Conservation (phyloP, 2,888 invertebrate species). For the Ametastegia equiseti region DNA sequence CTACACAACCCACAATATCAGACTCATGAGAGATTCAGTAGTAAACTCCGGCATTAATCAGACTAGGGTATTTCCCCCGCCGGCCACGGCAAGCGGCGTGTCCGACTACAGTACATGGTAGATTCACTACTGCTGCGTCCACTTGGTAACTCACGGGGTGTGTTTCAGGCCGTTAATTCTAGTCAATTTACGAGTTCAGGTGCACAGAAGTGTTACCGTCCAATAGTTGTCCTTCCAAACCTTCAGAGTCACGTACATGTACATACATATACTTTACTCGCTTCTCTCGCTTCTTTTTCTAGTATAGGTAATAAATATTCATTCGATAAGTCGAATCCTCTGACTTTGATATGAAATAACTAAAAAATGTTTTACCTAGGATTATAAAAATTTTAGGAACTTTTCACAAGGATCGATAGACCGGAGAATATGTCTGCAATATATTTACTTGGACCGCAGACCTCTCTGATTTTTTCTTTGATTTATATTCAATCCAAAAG, state of each 20-base stretch:
- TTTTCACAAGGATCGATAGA: too few relatives aligned
- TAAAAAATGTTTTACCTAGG: too few relatives aligned
- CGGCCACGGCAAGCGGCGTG: neutral
- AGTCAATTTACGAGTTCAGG: conserved; percentile 20
- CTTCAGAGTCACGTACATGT: neutral
- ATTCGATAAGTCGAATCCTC: neutral
- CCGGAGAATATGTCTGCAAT: too few relatives aligned
- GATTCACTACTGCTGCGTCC: conserved; percentile 29
- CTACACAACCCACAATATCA: conserved; percentile 5
- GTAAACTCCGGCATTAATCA: conserved; percentile 40
- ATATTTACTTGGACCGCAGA: too few relatives aligned
- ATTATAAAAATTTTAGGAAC: too few relatives aligned
- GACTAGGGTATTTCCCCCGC: conserved; percentile 15
- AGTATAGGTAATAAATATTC: neutral
- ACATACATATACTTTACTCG: neutral
- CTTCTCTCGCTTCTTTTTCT: neutral
- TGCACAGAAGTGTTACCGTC: conserved; percentile 24
- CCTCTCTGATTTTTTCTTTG: neutral
- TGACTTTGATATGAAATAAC: neutral
- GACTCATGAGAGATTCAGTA: conserved; percentile 29
- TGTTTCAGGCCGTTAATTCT: conserved; percentile 37
- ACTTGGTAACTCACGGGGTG: conserved; percentile 39
- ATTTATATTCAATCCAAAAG: neutral
- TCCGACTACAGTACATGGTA: conserved; percentile 24
- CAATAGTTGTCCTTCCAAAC: neutral